Conservation (phyloP, 1,140 invertebrate species). For the Drosophila rhopaloa region DNA sequence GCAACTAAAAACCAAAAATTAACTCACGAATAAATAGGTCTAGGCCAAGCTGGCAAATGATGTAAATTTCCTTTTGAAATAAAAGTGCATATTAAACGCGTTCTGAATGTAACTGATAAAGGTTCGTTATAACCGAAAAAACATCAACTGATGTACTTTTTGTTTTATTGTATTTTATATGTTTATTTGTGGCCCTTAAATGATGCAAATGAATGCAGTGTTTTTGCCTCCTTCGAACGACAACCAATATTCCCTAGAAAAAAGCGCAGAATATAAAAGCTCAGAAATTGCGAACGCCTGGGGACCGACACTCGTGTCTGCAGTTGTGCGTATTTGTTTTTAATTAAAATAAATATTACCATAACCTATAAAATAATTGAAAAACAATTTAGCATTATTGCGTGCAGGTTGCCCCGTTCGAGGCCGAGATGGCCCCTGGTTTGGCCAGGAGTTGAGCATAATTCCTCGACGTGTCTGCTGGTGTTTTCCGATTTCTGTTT, state of each 20-base stretch:
- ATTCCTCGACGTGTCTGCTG: conserved; percentile 22
- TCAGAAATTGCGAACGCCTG: conserved; percentile 22
- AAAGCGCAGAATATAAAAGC: conserved; percentile 15
- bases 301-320: conserved; percentile 34
- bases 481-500: conserved; percentile 44
- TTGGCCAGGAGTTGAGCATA: conserved; percentile 6
- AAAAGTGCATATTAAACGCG: conserved; percentile 1
- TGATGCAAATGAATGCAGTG: conserved; percentile 46
- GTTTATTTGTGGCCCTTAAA: conserved; percentile 51
- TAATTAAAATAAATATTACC: conserved; percentile 84
- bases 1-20: neutral
- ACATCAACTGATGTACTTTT: conserved; percentile 15
- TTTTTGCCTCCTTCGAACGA: conserved; percentile 30
- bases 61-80: neutral
- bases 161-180: conserved; percentile 17
- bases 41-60: neutral
- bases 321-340: conserved; percentile 68
- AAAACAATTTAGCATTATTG: conserved; percentile 82
- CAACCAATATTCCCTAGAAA: conserved; percentile 8
- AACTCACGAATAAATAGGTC: neutral
- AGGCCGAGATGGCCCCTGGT: neutral
- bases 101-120: conserved; percentile 29
- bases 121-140: conserved; percentile 21
- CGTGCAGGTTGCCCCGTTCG: conserved; percentile 14
- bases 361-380: conserved; percentile 83